phyloP scores from a whole-genome alignment of 2,113 vertebrate species.

The Brienomyrus brachyistius region DNA sequence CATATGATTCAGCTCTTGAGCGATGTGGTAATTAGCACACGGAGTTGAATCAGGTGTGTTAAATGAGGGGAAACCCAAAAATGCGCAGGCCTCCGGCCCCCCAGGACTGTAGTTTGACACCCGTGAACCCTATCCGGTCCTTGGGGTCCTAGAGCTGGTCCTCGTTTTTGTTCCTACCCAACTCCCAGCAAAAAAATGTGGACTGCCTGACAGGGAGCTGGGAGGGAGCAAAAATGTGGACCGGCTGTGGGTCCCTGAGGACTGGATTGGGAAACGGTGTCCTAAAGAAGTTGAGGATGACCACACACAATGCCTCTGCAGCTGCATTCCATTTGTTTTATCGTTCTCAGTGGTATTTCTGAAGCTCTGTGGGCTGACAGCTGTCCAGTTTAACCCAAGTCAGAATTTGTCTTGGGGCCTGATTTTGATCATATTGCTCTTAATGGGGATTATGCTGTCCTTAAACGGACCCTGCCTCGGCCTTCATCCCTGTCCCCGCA shows the following conservation, averaged over 20 bases:
- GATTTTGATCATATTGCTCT: background rate
- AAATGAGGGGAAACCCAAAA: too few species aligned
- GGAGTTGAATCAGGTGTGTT: too few species aligned
- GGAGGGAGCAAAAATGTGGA: background rate
- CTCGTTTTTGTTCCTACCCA: background rate
- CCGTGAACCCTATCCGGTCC: background rate
- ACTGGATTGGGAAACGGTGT: conserved; percentile 9
- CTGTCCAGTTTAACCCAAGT: background rate
- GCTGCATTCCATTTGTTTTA: conserved; percentile 49
- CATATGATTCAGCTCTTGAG: too few species aligned
- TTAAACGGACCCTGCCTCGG: background rate
- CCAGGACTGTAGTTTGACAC: too few species aligned
- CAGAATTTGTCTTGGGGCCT: background rate
- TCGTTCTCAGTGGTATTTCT: conserved; percentile 50
- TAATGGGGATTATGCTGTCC: background rate
- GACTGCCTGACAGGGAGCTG: background rate
- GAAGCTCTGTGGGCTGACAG: conserved; percentile 38
- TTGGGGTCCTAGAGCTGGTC: background rate
- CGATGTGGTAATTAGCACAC: too few species aligned
- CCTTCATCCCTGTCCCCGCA: background rate
- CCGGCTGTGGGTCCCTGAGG: background rate
- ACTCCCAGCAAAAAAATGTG: background rate
- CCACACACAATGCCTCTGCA: conserved; percentile 38
- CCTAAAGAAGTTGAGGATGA: conserved; percentile 38
- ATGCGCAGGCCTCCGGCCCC: too few species aligned